phyloP scores from a whole-genome alignment of 2,888 invertebrate species.

The Apeira syringaria region DNA sequence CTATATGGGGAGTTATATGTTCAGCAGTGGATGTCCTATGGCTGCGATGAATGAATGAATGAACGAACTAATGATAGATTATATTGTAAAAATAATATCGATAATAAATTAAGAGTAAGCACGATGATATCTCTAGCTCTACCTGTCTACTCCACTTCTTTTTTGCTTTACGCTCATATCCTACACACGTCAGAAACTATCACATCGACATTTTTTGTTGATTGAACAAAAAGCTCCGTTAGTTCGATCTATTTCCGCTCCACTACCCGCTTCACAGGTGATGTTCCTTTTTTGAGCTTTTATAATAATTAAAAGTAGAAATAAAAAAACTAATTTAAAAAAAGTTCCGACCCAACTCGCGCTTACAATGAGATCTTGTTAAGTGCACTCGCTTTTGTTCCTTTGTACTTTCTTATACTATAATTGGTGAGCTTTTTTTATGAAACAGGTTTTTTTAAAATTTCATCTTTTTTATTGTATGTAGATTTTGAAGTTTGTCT shows the following conservation, averaged over 20 bases:
- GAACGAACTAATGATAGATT: too few species aligned
- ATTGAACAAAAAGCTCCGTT: slow-evolving; percentile 75
- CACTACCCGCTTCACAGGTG: slow-evolving; percentile 74
- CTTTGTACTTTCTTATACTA: slow-evolving; percentile 48
- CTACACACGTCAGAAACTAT: slow-evolving; percentile 72
- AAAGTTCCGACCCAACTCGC: slow-evolving; percentile 43
- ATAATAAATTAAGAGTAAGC: not conserved
- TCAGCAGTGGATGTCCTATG: too few species aligned
- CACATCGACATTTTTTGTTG: slow-evolving; percentile 68
- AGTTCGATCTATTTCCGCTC: slow-evolving; percentile 78
- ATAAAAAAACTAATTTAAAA: slow-evolving; percentile 26
- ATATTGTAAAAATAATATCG: too few species aligned
- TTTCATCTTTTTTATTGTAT: slow-evolving; percentile 9
- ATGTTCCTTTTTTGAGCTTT: slow-evolving; percentile 64
- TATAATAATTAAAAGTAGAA: slow-evolving; percentile 75
- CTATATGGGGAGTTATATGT: too few species aligned
- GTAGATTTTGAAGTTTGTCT: slow-evolving; percentile 25
- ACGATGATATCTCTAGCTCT: slow-evolving; percentile 17
- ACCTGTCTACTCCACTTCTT: slow-evolving; percentile 39
- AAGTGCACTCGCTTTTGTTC: slow-evolving; percentile 52
- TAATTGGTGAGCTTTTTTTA: slow-evolving; percentile 52
- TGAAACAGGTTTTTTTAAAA: slow-evolving; percentile 33
- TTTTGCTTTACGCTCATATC: slow-evolving; percentile 64
- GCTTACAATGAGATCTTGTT: slow-evolving; percentile 67
- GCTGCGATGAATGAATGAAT: too few species aligned